Base-by-base conservation (phyloP, 2,113 vertebrate genomes). In the Hucho hucho region DNA sequence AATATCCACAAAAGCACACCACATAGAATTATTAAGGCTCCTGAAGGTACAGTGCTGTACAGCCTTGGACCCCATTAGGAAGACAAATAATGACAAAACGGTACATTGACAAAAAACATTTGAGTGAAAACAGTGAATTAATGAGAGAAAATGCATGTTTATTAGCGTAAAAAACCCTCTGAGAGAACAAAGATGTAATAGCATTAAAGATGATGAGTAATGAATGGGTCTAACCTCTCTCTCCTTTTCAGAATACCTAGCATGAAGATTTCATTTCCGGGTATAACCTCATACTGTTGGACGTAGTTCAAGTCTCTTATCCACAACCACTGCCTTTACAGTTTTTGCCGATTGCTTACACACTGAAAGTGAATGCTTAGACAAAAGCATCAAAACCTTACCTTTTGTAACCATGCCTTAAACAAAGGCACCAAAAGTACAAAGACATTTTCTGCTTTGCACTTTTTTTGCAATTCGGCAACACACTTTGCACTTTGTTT, bases 81-180 rank as follows among this genome's bases (percentile, higher is more conserved):
- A 65, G 56, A 73, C 18, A 64, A 14, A 70, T 72, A 67, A 65
- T 67, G 22, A 59, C 32, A 75, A 71, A 74, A 69, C 22, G 29
- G 29, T 61, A 24, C 5, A 64, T 28, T 65, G 25, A 65, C 61
- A 63, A 26, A 25, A 25, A 65, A 65, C 24, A 65, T 73, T 72
- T 16, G 14, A 6, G 64, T 28, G 26, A 29, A 28, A 65, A 65
- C 16, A 16, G 2, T 65, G 5, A 16, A 65, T 64, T 65, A 29
- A 65, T 28, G 24, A 65, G 64, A 26, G 26, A 16, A 20, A 65
- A 65, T 29, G 4, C 69, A 56, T 25, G 24, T 25, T 65, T 18
- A 16, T 26, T 20, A 61, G 37, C 0, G 37, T 43, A 12, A 43
- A 43, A 43, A 43, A 43, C 9, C 9, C 37, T 37, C 32, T 43